Evolutionary conservation across 1,140 invertebrate genomes (phyloP).

Genomic region (Trypoxylus dichotomus): DNA sequence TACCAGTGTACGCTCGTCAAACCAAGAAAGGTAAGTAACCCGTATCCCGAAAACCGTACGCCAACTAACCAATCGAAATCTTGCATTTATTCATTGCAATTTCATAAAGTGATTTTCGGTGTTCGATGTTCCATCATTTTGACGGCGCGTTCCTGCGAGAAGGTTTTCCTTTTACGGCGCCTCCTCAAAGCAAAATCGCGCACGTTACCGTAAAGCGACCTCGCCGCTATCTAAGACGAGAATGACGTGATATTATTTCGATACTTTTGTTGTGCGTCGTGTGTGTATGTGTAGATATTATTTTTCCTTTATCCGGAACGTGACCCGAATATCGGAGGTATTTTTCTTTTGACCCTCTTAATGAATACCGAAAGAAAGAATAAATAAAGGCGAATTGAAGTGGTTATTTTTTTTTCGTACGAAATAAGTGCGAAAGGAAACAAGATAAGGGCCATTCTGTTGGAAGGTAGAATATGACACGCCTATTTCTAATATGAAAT

Average conservation of each 20-base stretch:
- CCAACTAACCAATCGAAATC: not conserved
- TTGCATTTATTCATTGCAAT: constrained; percentile 24
- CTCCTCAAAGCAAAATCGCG: not conserved
- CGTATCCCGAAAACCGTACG: not conserved
- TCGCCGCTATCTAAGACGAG: not conserved
- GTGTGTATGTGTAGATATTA: not conserved
- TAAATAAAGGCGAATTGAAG: not conserved
- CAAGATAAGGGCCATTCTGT: too few relatives aligned
- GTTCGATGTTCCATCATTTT: constrained; percentile 12
- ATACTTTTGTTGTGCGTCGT: constrained; percentile 5
- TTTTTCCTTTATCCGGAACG: not conserved
- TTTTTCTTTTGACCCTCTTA: not conserved
- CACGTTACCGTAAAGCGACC: not conserved
- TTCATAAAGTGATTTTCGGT: constrained; percentile 24
- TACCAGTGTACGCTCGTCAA: not conserved
- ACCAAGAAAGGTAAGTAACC: not conserved
- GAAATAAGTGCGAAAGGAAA: too few relatives aligned
- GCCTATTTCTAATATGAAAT: too few relatives aligned
- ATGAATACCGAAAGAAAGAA: not conserved
- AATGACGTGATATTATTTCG: not conserved
- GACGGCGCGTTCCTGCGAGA: not conserved
- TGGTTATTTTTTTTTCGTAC: not conserved
- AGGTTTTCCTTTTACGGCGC: not conserved
- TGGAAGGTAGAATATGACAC: too few relatives aligned
- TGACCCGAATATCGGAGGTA: not conserved